phyloP scores from a whole-genome alignment of 1,140 invertebrate genomes.

The Caenorhabditis elegans region DNA sequence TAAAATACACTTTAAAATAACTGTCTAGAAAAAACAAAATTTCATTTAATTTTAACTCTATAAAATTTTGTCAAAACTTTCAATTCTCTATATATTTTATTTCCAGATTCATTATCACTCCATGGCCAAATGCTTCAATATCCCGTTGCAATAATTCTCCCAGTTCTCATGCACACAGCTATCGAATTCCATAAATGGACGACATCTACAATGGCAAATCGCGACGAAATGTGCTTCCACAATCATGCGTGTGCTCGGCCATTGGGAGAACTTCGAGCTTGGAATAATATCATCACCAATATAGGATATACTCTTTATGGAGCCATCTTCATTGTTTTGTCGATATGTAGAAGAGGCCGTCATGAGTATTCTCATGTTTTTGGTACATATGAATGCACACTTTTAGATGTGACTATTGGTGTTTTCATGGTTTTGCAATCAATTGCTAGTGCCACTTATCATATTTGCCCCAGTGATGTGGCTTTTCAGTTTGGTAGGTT shows the following conservation, averaged over 20 bases:
- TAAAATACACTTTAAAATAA: no score
- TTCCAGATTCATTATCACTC: not conserved
- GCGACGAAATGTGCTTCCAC: conserved; percentile 23
- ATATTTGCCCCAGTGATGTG: not conserved
- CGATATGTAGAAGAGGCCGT: not conserved
- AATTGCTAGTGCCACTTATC: not conserved
- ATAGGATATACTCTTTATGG: conserved; percentile 11
- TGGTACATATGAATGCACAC: not conserved
- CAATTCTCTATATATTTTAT: no score
- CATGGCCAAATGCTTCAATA: not conserved
- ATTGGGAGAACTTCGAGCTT: not conserved
- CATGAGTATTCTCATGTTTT: not conserved
- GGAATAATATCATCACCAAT: conserved; percentile 21
- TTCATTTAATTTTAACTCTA: no score
- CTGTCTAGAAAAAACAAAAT: no score
- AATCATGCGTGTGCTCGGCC: not conserved
- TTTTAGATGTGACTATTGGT: not conserved
- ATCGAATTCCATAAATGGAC: not conserved
- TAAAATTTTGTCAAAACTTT: no score
- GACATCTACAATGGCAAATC: not conserved
- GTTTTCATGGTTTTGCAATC: conserved; percentile 14
- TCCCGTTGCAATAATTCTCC: not conserved
- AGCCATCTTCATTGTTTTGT: not conserved
- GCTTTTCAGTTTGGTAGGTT: conserved; percentile 3
- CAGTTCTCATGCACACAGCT: not conserved